These are phyloP conservation scores for Lichenostomus cassidix DNA, from an alignment of 2,113 vertebrate genomes.

Conservation along the genomic window DNA sequence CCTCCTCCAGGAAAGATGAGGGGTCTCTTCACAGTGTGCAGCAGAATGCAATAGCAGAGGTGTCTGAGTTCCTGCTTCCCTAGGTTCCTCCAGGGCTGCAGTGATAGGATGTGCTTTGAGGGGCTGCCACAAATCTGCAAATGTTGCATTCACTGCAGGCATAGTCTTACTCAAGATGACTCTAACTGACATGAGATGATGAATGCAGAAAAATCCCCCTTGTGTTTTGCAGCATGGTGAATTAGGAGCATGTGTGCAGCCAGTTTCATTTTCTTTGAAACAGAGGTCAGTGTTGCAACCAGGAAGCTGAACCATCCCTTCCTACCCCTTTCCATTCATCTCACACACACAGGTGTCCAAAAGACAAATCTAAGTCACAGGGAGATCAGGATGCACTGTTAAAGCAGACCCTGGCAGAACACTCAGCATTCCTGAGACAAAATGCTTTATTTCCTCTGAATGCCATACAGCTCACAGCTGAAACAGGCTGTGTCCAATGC, in stretches of 20 bases:
- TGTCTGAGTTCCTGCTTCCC: background rate
- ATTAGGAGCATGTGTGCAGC: background rate
- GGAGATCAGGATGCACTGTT: background rate
- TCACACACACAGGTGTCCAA: background rate
- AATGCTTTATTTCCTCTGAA: background rate
- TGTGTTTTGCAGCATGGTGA: background rate
- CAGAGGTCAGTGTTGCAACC: background rate
- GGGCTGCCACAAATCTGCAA: background rate
- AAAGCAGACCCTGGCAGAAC: background rate
- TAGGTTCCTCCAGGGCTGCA: background rate
- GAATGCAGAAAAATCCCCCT: conserved; percentile 34
- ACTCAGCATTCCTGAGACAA: background rate
- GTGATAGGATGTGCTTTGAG: background rate
- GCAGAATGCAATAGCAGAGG: background rate
- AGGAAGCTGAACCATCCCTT: background rate
- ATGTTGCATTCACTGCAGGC: background rate
- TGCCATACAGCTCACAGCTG: background rate
- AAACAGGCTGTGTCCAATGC: background rate
- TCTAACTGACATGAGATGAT: conserved; percentile 30
- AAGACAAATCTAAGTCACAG: background rate
- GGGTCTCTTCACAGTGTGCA: background rate
- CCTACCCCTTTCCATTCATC: background rate
- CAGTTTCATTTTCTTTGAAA: conserved; percentile 44
- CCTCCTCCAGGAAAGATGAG: background rate
- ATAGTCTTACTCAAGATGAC: background rate